Evolutionary conservation across 2,797 vertebrate species (phyloP).

Genomic region (Rhabdomys pumilio): DNA sequence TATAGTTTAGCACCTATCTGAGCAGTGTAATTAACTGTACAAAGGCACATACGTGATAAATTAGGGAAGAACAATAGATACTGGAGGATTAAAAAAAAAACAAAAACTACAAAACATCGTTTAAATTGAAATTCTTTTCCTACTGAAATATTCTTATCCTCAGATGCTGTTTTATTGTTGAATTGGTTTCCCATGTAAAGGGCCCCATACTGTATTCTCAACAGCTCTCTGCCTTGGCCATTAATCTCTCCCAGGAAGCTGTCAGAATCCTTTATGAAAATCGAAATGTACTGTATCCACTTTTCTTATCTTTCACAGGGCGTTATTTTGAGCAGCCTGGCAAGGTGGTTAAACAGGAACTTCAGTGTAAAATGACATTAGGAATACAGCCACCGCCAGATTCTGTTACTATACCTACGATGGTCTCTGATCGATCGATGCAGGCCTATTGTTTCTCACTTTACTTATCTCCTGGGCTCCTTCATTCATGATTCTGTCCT

Average conservation of each 20-base stretch:
- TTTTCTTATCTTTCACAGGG: conserved; percentile 79
- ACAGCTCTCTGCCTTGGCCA: conserved; percentile 72
- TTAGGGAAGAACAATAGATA: conserved; percentile 14
- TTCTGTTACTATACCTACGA: not conserved
- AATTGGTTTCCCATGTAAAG: conserved; percentile 57
- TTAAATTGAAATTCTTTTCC: conserved; percentile 59
- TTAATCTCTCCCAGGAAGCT: conserved; percentile 82
- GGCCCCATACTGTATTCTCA: conserved; percentile 43
- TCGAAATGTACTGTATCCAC: conserved; percentile 73
- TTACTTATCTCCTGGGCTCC: conserved; percentile 6
- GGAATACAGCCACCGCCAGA: conserved; percentile 25
- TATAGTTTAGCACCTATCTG: not conserved
- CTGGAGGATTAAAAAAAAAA: not conserved
- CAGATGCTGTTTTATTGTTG: conserved; percentile 61
- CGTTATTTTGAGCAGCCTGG: conserved; percentile 75
- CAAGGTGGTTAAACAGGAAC: conserved; percentile 79
- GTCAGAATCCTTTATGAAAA: conserved; percentile 84
- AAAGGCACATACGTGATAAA: not conserved
- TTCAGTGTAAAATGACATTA: conserved; percentile 68
- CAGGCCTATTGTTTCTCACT: conserved; percentile 43
- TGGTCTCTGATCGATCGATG: conserved; percentile 60
- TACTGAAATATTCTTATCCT: conserved; percentile 54
- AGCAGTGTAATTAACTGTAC: conserved; percentile 1
- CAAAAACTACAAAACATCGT: not conserved
- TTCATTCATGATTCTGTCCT: not conserved